A percentile compares a stretch with the other conserved stretches of the same genome.
Conservation (phyloP, 2,888 invertebrate species). For the Phortica magna region DNA sequence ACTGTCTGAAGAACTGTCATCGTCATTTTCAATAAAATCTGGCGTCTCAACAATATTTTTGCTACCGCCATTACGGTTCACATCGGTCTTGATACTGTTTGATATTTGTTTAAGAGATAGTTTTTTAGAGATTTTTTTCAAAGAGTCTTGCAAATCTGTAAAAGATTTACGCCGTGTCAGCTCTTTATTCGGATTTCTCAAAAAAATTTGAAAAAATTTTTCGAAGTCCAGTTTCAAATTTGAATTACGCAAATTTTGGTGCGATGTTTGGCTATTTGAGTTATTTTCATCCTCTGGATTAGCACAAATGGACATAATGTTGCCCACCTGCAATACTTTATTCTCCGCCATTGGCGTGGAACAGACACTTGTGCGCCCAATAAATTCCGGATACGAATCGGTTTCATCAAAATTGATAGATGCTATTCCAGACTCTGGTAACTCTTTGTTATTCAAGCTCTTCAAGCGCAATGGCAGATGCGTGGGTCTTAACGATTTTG, state of each 20-base stretch:
- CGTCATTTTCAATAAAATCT: slow-evolving; percentile 68
- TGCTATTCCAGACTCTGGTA: slow-evolving; percentile 75
- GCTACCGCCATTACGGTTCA: slow-evolving; percentile 63
- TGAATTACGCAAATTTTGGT: slow-evolving; percentile 62
- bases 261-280: slow-evolving; percentile 56
- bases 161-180: slow-evolving; percentile 80
- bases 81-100: slow-evolving; percentile 77
- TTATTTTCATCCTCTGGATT: slow-evolving; percentile 78
- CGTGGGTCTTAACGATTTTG: slow-evolving; percentile 79
- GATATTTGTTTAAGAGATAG: slow-evolving; percentile 81
- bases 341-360: slow-evolving; percentile 89
- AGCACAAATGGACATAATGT: slow-evolving; percentile 86
- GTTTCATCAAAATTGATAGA: slow-evolving; percentile 80
- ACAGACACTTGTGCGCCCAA: slow-evolving; percentile 86
- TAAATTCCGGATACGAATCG: slow-evolving; percentile 81
- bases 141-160: slow-evolving; percentile 82
- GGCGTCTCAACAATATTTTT: slow-evolving; percentile 55
- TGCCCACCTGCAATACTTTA: slow-evolving; percentile 86
- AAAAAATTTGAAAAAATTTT: slow-evolving; percentile 75
- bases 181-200: slow-evolving; percentile 72
- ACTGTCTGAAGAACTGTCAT: slow-evolving; percentile 67
- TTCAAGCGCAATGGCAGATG: slow-evolving; percentile 82
- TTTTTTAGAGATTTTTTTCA: slow-evolving; percentile 81
- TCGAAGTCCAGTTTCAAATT: slow-evolving; percentile 73
- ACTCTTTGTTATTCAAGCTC: slow-evolving; percentile 75